These are phyloP conservation scores for Orius insidiosus DNA, from an alignment of 1,140 invertebrate species.

Conservation along the genomic window DNA sequence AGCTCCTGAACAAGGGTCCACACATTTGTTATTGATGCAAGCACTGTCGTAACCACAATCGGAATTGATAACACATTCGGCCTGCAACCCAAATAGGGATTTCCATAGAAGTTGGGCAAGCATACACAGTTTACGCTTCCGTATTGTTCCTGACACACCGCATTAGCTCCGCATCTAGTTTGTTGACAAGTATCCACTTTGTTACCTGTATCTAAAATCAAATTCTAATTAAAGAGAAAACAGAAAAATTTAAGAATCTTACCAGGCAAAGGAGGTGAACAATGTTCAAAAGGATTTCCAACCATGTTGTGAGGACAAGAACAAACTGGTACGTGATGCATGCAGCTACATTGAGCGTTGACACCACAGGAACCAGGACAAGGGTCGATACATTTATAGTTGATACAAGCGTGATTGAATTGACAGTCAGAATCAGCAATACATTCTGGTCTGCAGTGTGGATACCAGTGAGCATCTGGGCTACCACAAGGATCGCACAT, in stretches of 20 bases:
- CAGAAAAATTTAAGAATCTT: slow-evolving; percentile 18
- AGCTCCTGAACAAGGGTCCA: slow-evolving; percentile 55
- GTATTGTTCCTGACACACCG: slow-evolving; percentile 41
- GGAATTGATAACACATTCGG: slow-evolving; percentile 61
- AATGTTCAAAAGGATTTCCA: slow-evolving; percentile 70
- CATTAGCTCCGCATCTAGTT: slow-evolving; percentile 55
- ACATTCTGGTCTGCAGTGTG: slow-evolving; percentile 58
- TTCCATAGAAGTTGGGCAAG: slow-evolving; percentile 36
- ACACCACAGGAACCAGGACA: slow-evolving; percentile 66
- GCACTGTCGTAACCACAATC: slow-evolving; percentile 49
- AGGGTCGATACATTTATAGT: slow-evolving; percentile 56
- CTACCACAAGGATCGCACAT: slow-evolving; percentile 61
- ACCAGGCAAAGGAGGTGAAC: slow-evolving; percentile 34
- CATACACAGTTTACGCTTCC: slow-evolving; percentile 47
- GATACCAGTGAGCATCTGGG: slow-evolving; percentile 43
- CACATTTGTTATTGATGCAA: slow-evolving; percentile 63
- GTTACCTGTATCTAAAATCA: slow-evolving; percentile 23
- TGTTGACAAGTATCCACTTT: slow-evolving; percentile 43
- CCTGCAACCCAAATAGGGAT: slow-evolving; percentile 50
- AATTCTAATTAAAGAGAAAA: too few species aligned
- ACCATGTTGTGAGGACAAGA: slow-evolving; percentile 47
- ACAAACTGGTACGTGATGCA: slow-evolving; percentile 60
- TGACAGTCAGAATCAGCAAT: slow-evolving; percentile 58
- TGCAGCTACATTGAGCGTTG: slow-evolving; percentile 55
- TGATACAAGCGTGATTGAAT: slow-evolving; percentile 56